Conservation (phyloP, 1,140 invertebrate genomes). For the Drosophila asahinai region DNA sequence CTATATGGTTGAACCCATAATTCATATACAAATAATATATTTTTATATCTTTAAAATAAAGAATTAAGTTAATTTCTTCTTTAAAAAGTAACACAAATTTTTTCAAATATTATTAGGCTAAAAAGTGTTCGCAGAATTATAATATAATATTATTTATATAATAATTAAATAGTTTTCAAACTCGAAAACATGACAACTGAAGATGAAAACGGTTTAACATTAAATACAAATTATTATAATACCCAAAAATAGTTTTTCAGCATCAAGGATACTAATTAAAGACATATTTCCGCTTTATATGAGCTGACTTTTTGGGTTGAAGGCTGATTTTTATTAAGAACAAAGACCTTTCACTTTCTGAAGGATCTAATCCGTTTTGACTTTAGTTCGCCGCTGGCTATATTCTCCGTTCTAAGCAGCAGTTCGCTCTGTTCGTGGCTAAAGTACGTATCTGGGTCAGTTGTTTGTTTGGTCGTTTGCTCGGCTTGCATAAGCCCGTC, state of each 20-base stretch:
- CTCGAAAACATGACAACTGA: rapidly evolving
- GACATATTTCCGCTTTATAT: neutral
- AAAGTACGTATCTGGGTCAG: constrained; percentile 54
- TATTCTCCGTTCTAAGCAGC: constrained; percentile 20
- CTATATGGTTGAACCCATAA: too few relatives aligned
- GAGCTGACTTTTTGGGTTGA: too few relatives aligned
- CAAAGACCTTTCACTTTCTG: constrained; percentile 32
- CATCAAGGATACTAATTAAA: neutral
- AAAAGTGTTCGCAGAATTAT: neutral
- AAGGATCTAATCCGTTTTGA: constrained; percentile 44
- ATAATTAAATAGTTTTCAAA: neutral
- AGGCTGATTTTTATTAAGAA: constrained; percentile 16
- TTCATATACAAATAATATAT: neutral
- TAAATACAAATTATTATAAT: neutral
- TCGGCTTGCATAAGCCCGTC: constrained; percentile 57
- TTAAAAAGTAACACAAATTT: neutral
- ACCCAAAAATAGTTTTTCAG: neutral
- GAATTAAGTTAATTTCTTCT: neutral
- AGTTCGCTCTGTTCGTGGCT: constrained; percentile 35
- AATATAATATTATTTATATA: neutral
- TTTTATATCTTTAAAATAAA: too few relatives aligned
- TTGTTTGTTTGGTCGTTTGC: constrained; percentile 42
- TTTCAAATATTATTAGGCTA: too few relatives aligned
- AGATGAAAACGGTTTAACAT: too few relatives aligned
- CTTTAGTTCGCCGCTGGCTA: constrained; percentile 29